Percentiles rank a stretch among this genome's conserved stretches.
These are phyloP conservation scores for Cremastobaeus sp. DNA, from an alignment of 2,888 invertebrate genomes.

Conservation along the genomic window DNA sequence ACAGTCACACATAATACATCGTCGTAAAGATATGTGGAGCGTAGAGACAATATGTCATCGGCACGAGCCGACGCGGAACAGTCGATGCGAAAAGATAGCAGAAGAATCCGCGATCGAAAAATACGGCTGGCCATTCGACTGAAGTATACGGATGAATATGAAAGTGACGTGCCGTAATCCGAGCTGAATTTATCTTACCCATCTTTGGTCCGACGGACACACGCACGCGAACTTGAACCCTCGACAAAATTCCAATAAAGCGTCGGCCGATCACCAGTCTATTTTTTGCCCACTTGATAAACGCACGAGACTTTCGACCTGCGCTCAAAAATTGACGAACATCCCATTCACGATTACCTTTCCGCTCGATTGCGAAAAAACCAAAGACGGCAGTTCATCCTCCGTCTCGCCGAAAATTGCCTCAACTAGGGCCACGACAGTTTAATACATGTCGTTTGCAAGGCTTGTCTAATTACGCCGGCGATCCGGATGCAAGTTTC, in stretches of 20 bases:
- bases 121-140: slow-evolving; percentile 72
- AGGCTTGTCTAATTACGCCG: slow-evolving; percentile 34
- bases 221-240: slow-evolving; percentile 23
- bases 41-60: slow-evolving; percentile 51
- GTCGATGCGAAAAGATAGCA: slow-evolving; percentile 51
- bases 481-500: slow-evolving; percentile 14
- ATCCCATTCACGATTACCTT: slow-evolving; percentile 70
- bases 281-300: slow-evolving; percentile 67
- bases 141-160: slow-evolving; percentile 76
- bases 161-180: slow-evolving; percentile 76
- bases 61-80: slow-evolving; percentile 29
- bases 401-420: slow-evolving; percentile 15
- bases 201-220: slow-evolving; percentile 40
- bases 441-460: slow-evolving; percentile 40
- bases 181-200: slow-evolving; percentile 74
- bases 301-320: slow-evolving; percentile 63
- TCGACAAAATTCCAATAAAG: slow-evolving; percentile 68
- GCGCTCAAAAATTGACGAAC: slow-evolving; percentile 59
- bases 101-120: slow-evolving; percentile 65
- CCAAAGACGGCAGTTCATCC: slow-evolving; percentile 9
- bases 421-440: slow-evolving; percentile 23
- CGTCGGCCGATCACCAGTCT: slow-evolving; percentile 71
- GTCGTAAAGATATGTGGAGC: slow-evolving; percentile 48
- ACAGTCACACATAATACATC: slow-evolving; percentile 37
- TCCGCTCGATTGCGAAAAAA: slow-evolving; percentile 65